Conservation (phyloP, 2,888 invertebrate genomes). For the Patella caerulea region DNA sequence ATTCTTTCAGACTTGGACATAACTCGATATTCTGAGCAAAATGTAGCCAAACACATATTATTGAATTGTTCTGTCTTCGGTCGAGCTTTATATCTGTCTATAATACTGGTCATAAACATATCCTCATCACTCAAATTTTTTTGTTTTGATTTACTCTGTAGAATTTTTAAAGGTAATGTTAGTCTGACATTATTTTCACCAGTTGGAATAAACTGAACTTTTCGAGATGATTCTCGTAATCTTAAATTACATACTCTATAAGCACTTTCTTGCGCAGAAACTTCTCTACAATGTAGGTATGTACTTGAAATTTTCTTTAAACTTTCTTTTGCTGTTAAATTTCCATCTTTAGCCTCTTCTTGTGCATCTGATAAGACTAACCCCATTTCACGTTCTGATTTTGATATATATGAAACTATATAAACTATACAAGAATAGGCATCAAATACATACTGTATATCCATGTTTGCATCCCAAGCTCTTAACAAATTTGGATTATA, state of each 20-base stretch:
- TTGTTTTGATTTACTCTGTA: neutral
- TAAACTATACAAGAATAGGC: constrained; percentile 43
- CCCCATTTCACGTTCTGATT: constrained; percentile 35
- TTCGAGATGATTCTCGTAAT: constrained; percentile 26
- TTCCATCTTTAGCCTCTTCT: constrained; percentile 29
- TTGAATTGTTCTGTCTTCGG: neutral
- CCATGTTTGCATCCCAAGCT: constrained; percentile 30
- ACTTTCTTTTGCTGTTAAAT: constrained; percentile 21
- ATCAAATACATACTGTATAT: constrained; percentile 33
- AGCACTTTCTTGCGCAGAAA: constrained; percentile 33
- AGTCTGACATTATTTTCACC: constrained; percentile 21
- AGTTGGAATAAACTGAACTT: constrained; percentile 30
- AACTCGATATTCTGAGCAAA: constrained; percentile 23
- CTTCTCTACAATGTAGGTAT: constrained; percentile 33
- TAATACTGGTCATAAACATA: constrained; percentile 19
- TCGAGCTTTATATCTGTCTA: constrained; percentile 15
- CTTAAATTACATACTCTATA: constrained; percentile 31
- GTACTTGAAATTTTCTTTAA: constrained; percentile 27
- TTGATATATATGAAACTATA: constrained; percentile 46
- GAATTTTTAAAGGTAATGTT: neutral
- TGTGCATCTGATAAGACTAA: constrained; percentile 26
- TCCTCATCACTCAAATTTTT: constrained; percentile 16
- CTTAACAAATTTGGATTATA: constrained; percentile 29
- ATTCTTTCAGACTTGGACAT: constrained; percentile 10
- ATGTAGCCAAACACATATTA: constrained; percentile 17